phyloP scores from a whole-genome alignment of 2,797 vertebrate genomes.

The Hyperoplus immaculatus region DNA sequence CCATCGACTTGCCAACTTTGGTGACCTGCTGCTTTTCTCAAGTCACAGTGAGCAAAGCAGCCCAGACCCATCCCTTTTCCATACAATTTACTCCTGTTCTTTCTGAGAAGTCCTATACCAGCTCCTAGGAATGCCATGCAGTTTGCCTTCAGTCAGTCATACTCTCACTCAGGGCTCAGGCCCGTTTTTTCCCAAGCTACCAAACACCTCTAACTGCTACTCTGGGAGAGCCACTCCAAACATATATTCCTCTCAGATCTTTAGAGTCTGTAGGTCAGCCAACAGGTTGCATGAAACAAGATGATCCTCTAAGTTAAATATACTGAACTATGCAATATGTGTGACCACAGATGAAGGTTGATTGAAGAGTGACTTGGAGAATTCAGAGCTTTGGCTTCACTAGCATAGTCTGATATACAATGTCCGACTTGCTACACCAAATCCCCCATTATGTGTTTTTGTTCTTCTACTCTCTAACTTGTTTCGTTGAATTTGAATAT shows the following conservation, averaged over 20 bases:
- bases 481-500: conserved; percentile 1
- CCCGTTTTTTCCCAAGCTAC: conserved; percentile 12
- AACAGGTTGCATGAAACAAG: conserved; percentile 16
- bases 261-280: not conserved
- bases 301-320: conserved; percentile 7
- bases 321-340: not conserved
- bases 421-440: not conserved
- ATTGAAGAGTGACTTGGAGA: not conserved
- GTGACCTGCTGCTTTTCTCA: not conserved
- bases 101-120: conserved; percentile 37
- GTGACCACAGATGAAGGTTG: not conserved
- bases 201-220: not conserved
- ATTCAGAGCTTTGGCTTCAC: not conserved
- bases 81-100: conserved; percentile 30
- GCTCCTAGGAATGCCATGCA: conserved; percentile 17
- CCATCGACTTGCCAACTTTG: conserved; percentile 30
- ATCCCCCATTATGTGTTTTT: not conserved
- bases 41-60: conserved; percentile 29
- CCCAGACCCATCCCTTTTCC: conserved; percentile 18
- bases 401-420: conserved; percentile 2
- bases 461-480: not conserved
- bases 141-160: conserved; percentile 23
- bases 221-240: not conserved
- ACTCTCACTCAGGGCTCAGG: not conserved
- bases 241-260: not conserved